Evolutionary conservation across 2,113 vertebrate genomes (phyloP).

Genomic region (Dasypus novemcinctus): DNA sequence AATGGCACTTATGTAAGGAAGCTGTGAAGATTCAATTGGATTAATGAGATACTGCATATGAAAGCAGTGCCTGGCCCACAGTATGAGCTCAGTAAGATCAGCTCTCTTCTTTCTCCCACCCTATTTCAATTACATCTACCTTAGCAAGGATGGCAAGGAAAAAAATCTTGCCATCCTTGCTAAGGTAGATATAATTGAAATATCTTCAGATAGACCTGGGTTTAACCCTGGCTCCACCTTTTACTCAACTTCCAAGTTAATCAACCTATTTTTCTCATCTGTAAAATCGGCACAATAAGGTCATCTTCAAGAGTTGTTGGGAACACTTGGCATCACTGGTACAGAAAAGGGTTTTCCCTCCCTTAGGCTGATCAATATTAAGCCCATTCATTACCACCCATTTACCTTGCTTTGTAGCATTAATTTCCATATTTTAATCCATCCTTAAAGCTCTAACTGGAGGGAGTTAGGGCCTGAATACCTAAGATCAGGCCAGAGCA

Average conservation of each 20-base stretch:
- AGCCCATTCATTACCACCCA: not conserved
- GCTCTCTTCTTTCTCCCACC: too few relatives aligned
- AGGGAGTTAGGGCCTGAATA: not conserved
- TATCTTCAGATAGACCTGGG: not conserved
- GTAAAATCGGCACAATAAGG: not conserved
- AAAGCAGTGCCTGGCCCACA: not conserved
- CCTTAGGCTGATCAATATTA: too few relatives aligned
- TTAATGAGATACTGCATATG: not conserved
- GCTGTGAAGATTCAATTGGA: not conserved
- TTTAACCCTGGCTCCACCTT: not conserved
- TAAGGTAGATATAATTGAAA: not conserved
- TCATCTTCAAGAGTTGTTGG: not conserved
- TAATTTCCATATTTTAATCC: not conserved
- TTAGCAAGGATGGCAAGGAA: too few relatives aligned
- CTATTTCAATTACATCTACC: too few relatives aligned
- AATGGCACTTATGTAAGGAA: not conserved
- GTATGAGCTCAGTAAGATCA: not conserved
- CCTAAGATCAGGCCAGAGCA: not conserved
- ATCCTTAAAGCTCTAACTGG: not conserved
- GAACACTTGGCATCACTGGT: not conserved
- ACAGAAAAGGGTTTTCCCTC: not conserved
- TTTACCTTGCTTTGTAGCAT: not conserved
- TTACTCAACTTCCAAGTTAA: not conserved
- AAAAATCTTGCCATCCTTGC: not conserved
- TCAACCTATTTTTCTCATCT: not conserved